Evolutionary conservation across 2,888 invertebrate genomes (phyloP), one percentile per base, ranked within the genome.

Genomic region (Linyphia triangularis): DNA sequence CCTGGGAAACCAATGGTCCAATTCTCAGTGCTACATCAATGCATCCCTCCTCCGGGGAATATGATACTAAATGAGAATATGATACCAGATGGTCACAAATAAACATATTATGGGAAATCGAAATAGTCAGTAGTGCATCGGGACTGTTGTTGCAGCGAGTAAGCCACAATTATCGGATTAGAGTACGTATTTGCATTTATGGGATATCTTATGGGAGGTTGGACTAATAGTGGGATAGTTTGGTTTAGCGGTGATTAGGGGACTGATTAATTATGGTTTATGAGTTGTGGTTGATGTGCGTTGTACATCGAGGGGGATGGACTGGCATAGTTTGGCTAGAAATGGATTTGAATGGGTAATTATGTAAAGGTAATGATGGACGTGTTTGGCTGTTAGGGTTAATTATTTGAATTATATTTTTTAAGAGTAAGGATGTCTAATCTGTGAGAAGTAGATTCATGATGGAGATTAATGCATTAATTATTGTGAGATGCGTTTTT

Each of bases 1-100:
- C 59, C 69, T 81, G 81, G 69, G 81, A 81, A 81, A 69, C 51
- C 33, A 16, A 13, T 81, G 81, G 69, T 81, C 81, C 69, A 81
- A 16, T 81, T 81, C 69, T 33, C 19, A 43, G n/a, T n/a, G n/a
- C n/a, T n/a, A n/a, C n/a, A n/a, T n/a, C n/a, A n/a, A n/a, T 65
- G 13, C 13, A 3, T 19, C 30, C 33, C 33, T 19, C 78, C 78
- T 26, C 6, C 10, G 57, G 59, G 81, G 37, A 9, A 1, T 13
- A 13, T 30, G 24, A 70, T 70, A 26, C 65, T 16, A n/a, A n/a
- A n/a, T 43, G 51, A 51, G 28, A 28, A 63, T 51, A 16, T 13
- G 16, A 51, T 51, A 51, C n/a, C 16, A n/a, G 16, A 13, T 51
- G 51, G n/a, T n/a, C 51, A 51, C 51, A n/a, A 51, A 51, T 51